Evolutionary conservation across 2,888 invertebrate species (phyloP), one percentile per base, ranked within the genome.

Genomic region (Eupithecia inturbata): DNA sequence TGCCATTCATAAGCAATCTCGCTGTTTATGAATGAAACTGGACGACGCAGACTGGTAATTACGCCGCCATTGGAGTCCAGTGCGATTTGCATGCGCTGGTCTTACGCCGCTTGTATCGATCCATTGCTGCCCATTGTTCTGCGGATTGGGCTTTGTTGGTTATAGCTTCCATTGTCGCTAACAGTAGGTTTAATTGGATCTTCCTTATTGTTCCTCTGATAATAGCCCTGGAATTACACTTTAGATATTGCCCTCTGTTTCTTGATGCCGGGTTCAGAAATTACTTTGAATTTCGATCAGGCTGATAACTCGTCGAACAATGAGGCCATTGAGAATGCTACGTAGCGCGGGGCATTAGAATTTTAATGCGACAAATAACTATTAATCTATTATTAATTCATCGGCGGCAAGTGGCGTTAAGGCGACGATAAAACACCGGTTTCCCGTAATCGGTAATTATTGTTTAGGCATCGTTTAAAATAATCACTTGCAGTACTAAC

Each of bases 11-110:
- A 91, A 92, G 87, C 84, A 87, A 87, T 89, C 87, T 88, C 82
- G 87, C 87, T 89, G 89, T 91, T 94, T 93, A 92, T 94, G 94
- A 94, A 94, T 94, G 94, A 91, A 92, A 88, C 88, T 83, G 84
- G 72, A 64, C 72, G 26, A 73, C 66, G 84, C 86, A 86, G 87
- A 88, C 85, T 87, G 87, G 87, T 90, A 91, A 93, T 92, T 92
- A 91, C 88, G 89, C 85, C 90, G 89, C 89, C 87, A 88, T 88
- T 67, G 70, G 60, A 67, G 67, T 66, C 87, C 88, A 88, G 82
- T 87, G 86, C 89, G 86, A 92, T 92, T 93, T 92, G 89, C 92
- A 93, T 92, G 80, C 49, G 49, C 80, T 80, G 72, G 78, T 79
- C 80, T 82, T 82, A 82, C 82, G 80, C 77, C 68, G 71, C 66